Base-by-base conservation (phyloP, 1,140 invertebrate species). In the Neotoxoptera formosana region DNA sequence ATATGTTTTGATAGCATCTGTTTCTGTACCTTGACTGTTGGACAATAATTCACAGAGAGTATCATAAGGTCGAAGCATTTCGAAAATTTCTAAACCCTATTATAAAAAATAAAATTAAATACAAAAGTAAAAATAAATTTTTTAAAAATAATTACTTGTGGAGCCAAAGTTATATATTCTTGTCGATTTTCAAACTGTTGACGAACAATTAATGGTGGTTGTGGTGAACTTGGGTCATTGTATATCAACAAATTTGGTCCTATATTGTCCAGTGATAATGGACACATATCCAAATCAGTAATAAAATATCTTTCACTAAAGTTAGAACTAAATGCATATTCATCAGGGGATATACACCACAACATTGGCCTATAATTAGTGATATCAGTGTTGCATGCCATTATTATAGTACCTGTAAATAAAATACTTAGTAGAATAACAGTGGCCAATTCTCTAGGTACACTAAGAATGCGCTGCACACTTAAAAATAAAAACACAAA, bases 51-150 rank as follows among this genome's bases (percentile, higher is more conserved):
- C 96, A 45, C 97, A 96, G 17, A 99, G 95, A 93, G 99, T 96
- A 95, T 99, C 98, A 0, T 98, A 97, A 81, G 98, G 98, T 93
- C 98, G 96, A 76, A 98, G 96, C 95, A 98, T 97, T 93, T 97
- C 96, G 88, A 98, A 96, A 93, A 99, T 96, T 94, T 98, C 97
- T 48, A 97, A 97, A 30, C 98, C 98, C 96, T 97, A 94, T 56
- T 94, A 94, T 47, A 93, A 94, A 90, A 83, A 94, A 36, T n/a
- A 92, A 90, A 86, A 93, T 87, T 2, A 23, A 60, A 23, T 90
- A 25, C 30, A 53, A 88, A 34, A 21, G 3, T 20, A 36, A 51
- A 88, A 51, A 51, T 7, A 1, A n/a, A 20, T 47, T 45, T 60
- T 30, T 76, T 14, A 23, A 83, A 56, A 86, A 56, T 81, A 51